These are phyloP conservation scores for Megalopta genalis DNA, from an alignment of 1,140 invertebrate genomes.

Conservation along the genomic window DNA sequence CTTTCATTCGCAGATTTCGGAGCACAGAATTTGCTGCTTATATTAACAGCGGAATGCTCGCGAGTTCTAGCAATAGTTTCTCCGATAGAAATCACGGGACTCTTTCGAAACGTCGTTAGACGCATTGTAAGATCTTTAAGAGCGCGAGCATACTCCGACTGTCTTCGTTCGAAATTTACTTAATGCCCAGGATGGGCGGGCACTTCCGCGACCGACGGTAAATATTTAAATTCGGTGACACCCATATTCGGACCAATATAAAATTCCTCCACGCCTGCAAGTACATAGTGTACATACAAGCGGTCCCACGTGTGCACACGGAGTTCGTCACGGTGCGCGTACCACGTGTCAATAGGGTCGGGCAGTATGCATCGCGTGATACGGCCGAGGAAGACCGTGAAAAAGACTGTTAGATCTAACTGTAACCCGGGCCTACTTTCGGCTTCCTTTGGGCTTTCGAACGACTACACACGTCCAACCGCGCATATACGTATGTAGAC, in stretches of 20 bases:
- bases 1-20: no score
- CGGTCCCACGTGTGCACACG: neutral
- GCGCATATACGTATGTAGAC: neutral
- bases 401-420: constrained; percentile 76
- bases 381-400: constrained; percentile 10
- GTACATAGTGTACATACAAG: neutral
- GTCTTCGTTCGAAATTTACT: no score
- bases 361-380: constrained; percentile 38
- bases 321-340: constrained; percentile 16
- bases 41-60: no score
- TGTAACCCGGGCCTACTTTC: constrained; percentile 78
- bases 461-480: constrained; percentile 12
- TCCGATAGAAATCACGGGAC: no score
- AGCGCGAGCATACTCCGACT: no score
- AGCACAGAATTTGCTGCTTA: no score
- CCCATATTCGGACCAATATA: neutral
- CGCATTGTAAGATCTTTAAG: neutral
- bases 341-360: constrained; percentile 24
- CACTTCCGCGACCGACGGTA: neutral
- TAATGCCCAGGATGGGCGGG: neutral
- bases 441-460: constrained; percentile 44
- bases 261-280: constrained; percentile 10
- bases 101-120: no score
- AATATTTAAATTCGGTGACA: constrained; percentile 6
- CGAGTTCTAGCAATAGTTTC: no score